These are phyloP conservation scores for Alcis repandata DNA, from an alignment of 2,888 invertebrate genomes.

Conservation along the genomic window DNA sequence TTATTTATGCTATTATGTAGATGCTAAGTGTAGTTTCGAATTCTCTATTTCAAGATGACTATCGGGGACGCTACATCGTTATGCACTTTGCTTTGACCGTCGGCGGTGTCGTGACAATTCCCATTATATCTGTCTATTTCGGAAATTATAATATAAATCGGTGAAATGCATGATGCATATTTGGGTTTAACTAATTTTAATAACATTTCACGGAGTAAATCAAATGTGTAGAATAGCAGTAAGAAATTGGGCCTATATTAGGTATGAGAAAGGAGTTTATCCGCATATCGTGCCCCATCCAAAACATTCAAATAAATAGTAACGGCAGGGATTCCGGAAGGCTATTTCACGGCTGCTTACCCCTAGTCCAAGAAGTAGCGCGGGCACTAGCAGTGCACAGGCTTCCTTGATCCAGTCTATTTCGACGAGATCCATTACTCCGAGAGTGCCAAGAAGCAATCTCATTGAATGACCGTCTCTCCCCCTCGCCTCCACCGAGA, in stretches of 20 bases:
- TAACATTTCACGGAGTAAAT: slow-evolving; percentile 1
- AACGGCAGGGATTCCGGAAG: slow-evolving; percentile 17
- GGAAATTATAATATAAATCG: slow-evolving; percentile 19
- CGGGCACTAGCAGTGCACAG: slow-evolving; percentile 73
- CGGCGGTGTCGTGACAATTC: slow-evolving; percentile 55
- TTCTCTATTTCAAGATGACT: slow-evolving; percentile 57
- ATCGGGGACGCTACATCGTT: slow-evolving; percentile 58
- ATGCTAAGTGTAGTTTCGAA: slow-evolving; percentile 41
- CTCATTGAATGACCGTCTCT: slow-evolving; percentile 87
- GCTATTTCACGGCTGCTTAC: slow-evolving; percentile 43
- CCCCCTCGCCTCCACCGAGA: slow-evolving; percentile 61
- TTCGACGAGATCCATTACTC: slow-evolving; percentile 86
- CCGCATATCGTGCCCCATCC: slow-evolving; percentile 5
- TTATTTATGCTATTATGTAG: slow-evolving; percentile 16
- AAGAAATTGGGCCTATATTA: not conserved
- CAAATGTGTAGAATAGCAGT: not conserved
- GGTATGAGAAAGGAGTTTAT: not conserved
- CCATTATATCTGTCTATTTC: slow-evolving; percentile 37
- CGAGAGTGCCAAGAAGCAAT: slow-evolving; percentile 86
- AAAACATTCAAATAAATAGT: slow-evolving; percentile 24
- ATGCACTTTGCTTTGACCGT: slow-evolving; percentile 62
- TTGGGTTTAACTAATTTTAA: slow-evolving; percentile 3
- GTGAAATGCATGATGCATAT: too few species aligned
- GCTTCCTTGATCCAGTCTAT: slow-evolving; percentile 85
- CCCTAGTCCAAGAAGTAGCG: slow-evolving; percentile 48